Conservation (phyloP, 2,888 invertebrate genomes). For the Drosophila incognita region DNA sequence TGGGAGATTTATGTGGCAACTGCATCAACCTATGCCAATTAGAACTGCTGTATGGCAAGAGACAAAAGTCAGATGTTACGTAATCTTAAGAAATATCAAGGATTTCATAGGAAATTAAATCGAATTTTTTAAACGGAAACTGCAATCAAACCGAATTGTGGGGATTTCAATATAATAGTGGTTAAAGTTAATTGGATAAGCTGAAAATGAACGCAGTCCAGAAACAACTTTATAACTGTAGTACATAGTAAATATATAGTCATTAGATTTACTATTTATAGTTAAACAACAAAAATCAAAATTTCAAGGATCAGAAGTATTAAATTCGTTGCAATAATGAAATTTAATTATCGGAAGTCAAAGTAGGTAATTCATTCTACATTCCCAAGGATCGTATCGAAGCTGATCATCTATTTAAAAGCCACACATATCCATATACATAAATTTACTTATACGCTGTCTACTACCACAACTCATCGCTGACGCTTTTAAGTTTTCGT, state of each 20-base stretch:
- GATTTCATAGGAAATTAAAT: neutral
- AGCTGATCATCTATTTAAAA: neutral
- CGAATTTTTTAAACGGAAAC: neutral
- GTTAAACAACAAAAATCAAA: neutral
- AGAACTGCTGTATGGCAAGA: conserved; percentile 14
- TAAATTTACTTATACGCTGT: neutral
- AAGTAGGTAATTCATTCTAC: neutral
- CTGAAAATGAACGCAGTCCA: neutral
- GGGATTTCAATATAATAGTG: neutral
- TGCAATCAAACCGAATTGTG: neutral
- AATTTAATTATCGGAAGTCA: neutral
- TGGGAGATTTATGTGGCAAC: conserved; percentile 46
- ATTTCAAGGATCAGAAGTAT: neutral
- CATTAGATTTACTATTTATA: neutral
- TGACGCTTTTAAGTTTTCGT: conserved; percentile 31
- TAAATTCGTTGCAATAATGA: neutral
- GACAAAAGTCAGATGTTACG: neutral
- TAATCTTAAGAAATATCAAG: neutral
- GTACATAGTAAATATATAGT: neutral
- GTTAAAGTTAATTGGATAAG: neutral
- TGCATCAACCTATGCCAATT: conserved; percentile 42
- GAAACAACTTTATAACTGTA: neutral
- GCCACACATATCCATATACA: neutral
- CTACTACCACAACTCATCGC: conserved; percentile 31
- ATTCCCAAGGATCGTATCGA: neutral